Base-by-base conservation (phyloP, 2,113 vertebrate species). In the Syngnathus typhle region DNA sequence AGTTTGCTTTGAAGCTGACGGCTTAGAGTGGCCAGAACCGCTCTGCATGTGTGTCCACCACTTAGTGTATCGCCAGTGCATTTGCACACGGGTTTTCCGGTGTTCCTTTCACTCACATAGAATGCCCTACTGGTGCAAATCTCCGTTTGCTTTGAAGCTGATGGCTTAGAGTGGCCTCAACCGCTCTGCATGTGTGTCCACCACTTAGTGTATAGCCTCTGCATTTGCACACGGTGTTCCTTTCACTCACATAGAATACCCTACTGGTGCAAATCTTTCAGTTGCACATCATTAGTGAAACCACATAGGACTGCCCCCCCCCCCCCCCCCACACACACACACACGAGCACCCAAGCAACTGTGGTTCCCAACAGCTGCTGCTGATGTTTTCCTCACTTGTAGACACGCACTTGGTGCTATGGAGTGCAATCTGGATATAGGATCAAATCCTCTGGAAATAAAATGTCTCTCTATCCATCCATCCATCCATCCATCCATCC, bases 261-360 rank as follows among this genome's bases (percentile, higher is more conserved):
- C 76, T 83, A 70, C 44, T 37, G 49, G 60, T 7, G 54, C 82
- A 84, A 85, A 88, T 87, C 63, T 69, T 77, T 86, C 84, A 68
- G 70, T 77, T 16, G 71, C 67, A 67, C 69, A 80, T 90, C 84
- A 86, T 88, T 87, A 90, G 79, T 80, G 69, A 71, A 76, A 84
- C 83, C 83, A 82, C 74, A 85, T 67, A 75, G 73, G 62, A 72
- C 36, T 16, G 6, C 15, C 15, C 67, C 74, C 79, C 52, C 72
- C 74, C 15, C 15, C 67, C 74, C 79, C 52, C 72, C 74, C 68
- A 11, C 44, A 11, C 44, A 4, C 44, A 47, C 44, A 1, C 46
- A 70, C 60, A 68, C 64, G 78, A 64, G 47, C 68, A 79, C 60
- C 67, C 62, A 49, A 55, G 47, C 74, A 64, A 55, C 80, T 70